Conservation (phyloP, 2,797 vertebrate species). For the Acipenser ruthenus region DNA sequence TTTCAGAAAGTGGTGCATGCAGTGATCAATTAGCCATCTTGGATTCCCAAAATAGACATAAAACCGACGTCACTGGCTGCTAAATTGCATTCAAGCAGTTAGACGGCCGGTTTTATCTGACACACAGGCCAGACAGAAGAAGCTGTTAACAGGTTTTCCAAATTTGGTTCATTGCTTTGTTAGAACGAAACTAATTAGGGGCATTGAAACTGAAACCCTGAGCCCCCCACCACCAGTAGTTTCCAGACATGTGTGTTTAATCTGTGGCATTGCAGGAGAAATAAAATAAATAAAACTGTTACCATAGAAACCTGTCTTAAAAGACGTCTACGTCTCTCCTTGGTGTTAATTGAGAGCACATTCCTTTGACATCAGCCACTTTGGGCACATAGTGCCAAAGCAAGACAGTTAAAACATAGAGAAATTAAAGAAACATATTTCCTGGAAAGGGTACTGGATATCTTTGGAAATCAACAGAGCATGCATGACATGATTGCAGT, state of each 20-base stretch:
- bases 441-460: not conserved
- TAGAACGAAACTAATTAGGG: not conserved
- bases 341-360: not conserved
- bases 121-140: too few relatives aligned
- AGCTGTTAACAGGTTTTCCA: too few relatives aligned
- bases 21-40: too few relatives aligned
- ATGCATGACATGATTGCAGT: not conserved
- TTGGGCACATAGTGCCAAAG: too few relatives aligned
- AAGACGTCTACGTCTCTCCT: not conserved
- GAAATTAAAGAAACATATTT: not conserved
- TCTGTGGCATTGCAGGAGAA: not conserved
- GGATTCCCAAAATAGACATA: too few relatives aligned
- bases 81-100: too few relatives aligned
- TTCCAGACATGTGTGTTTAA: not conserved
- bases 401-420: not conserved
- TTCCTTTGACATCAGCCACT: not conserved
- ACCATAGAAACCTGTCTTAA: not conserved
- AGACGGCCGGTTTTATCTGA: too few relatives aligned
- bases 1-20: too few relatives aligned
- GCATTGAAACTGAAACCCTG: not conserved
- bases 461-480: conserved; percentile 3
- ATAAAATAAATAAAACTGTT: not conserved
- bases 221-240: not conserved
- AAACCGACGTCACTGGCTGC: too few relatives aligned
- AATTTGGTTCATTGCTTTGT: not conserved